Conservation (phyloP, 1,140 invertebrate species). For the Drosophila elegans region DNA sequence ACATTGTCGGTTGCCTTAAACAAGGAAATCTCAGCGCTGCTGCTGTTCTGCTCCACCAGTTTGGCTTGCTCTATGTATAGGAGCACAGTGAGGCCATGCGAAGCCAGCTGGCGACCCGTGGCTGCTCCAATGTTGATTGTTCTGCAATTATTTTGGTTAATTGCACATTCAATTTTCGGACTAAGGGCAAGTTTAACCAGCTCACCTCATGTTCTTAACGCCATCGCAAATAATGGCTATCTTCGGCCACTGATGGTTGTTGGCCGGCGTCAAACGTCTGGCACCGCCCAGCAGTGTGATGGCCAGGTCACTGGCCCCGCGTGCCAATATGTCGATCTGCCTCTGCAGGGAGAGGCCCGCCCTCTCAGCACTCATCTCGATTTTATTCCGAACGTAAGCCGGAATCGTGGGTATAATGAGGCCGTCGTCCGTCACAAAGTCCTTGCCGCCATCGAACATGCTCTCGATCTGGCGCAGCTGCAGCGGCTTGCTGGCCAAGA, state of each 20-base stretch:
- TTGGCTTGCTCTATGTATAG: slow-evolving; percentile 88
- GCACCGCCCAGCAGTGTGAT: slow-evolving; percentile 92
- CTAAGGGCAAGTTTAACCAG: neutral
- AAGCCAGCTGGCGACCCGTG: slow-evolving; percentile 92
- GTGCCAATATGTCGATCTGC: slow-evolving; percentile 90
- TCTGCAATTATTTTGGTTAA: slow-evolving; percentile 41
- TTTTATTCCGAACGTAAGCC: slow-evolving; percentile 87
- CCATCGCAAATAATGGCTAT: slow-evolving; percentile 90
- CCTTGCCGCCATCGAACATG: slow-evolving; percentile 86
- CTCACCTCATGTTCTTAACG: slow-evolving; percentile 66
- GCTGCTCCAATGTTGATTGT: slow-evolving; percentile 90
- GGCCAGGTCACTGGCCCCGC: slow-evolving; percentile 91
- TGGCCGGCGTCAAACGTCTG: slow-evolving; percentile 90
- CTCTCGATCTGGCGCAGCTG: slow-evolving; percentile 89
- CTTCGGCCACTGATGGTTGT: slow-evolving; percentile 92
- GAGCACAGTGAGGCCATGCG: slow-evolving; percentile 91
- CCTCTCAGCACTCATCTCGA: slow-evolving; percentile 89
- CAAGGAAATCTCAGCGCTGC: slow-evolving; percentile 81
- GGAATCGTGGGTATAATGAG: slow-evolving; percentile 92
- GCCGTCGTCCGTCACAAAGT: slow-evolving; percentile 93
- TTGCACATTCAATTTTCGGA: neutral
- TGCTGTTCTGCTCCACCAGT: slow-evolving; percentile 84
- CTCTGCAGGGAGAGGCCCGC: slow-evolving; percentile 89
- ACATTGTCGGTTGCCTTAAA: slow-evolving; percentile 81
- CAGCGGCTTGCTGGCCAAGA: slow-evolving; percentile 89